Base-by-base conservation (phyloP, 2,113 vertebrate species). In the Colossoma macropomum region DNA sequence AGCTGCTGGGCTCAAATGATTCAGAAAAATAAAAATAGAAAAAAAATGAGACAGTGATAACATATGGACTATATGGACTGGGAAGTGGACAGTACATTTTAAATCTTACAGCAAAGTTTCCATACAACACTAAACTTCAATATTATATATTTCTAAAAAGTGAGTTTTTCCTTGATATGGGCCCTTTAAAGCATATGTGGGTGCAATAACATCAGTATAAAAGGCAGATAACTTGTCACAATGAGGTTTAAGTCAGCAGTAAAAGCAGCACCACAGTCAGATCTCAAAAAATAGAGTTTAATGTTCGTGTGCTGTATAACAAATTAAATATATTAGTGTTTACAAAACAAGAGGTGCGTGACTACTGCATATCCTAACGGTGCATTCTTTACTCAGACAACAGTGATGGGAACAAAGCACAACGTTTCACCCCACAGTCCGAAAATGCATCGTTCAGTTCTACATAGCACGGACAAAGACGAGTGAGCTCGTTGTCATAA, bases 311-410 rank as follows among this genome's bases (percentile, higher is more conserved):
- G 86, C 88, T 85, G 93, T 95, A 94, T 94, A 95, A 92, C 92
- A 96, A 96, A 94, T 95, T 95, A 95, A 95, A 95, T 96, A 96
- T 94, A 96, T 95, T 96, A 96, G 95, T 95, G 89, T 90, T 90
- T 89, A 89, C 81, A 90, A 90, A 90, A 90, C 81, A 86, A 86
- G 85, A 82, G 82, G 62, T 87, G 86, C 79, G 84, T 71, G 80
- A 86, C 77, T 85, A 86, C 72, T 84, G 84, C 86, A 87, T 86
- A 84, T 77, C 73, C 84, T 82, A 85, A 85, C 32, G 4, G 68
- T 66, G 75, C 60, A 85, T 77, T 52, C 63, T 83, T 72, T 74
- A 85, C 85, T 82, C 77, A 45, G 30, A 83, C 80, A 83, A 80
- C 84, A 73, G 81, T 66, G 69, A 89, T 77, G 75, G 75, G 77